Conservation (phyloP, 2,797 vertebrate genomes). For the Ataeniobius toweri region DNA sequence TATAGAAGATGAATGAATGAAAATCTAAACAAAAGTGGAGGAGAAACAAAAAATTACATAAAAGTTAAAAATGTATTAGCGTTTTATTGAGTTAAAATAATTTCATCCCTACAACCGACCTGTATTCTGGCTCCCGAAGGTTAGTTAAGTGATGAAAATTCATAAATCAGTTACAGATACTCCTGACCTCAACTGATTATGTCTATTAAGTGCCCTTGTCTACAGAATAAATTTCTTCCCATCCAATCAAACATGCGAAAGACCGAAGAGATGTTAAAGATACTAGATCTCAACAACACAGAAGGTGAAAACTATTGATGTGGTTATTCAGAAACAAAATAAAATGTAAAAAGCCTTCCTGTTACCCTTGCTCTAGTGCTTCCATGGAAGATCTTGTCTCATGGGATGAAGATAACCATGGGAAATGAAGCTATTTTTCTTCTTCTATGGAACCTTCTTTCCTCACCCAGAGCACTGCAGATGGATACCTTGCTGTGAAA, state of each 20-base stretch:
- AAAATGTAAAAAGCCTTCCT: background rate
- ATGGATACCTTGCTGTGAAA: background rate
- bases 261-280: background rate
- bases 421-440: too few relatives aligned
- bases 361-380: too few relatives aligned
- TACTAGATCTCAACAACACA: background rate
- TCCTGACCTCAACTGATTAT: background rate
- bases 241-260: background rate
- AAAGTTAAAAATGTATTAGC: background rate
- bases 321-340: background rate
- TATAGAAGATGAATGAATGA: too few relatives aligned
- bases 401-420: too few relatives aligned
- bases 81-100: background rate
- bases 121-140: background rate
- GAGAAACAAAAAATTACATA: background rate
- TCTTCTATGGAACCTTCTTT: too few relatives aligned
- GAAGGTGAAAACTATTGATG: background rate
- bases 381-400: too few relatives aligned
- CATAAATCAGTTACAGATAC: background rate
- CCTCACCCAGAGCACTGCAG: too few relatives aligned
- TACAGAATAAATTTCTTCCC: background rate
- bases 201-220: background rate
- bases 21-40: too few relatives aligned
- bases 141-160: background rate
- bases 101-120: background rate